A percentile compares a stretch with the other conserved stretches of the same genome.
phyloP scores from a whole-genome alignment of 1,140 invertebrate genomes.

The Microplitis demolitor region DNA sequence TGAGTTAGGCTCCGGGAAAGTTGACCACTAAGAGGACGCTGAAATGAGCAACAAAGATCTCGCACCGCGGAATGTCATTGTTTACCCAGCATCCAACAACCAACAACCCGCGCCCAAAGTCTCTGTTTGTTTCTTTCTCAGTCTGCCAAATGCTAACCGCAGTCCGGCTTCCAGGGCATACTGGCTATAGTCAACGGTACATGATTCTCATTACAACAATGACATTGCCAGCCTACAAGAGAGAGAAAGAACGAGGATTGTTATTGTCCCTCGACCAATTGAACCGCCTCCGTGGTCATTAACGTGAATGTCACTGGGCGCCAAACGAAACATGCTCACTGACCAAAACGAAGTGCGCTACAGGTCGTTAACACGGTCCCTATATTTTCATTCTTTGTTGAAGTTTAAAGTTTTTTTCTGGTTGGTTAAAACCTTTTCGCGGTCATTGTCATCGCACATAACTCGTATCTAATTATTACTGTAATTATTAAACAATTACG shows the following conservation, averaged over 20 bases:
- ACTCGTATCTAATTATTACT: too few species aligned
- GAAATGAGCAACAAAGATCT: conserved; percentile 13
- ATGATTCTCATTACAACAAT: conserved; percentile 14
- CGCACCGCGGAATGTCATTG: conserved; percentile 26
- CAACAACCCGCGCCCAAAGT: background rate
- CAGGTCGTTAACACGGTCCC: too few species aligned
- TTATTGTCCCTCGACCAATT: conserved; percentile 14
- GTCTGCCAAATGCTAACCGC: conserved; percentile 19
- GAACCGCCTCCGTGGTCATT: background rate
- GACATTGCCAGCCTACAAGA: too few species aligned
- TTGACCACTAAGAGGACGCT: background rate
- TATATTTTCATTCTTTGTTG: too few species aligned
- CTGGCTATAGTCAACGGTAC: background rate
- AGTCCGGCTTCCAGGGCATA: background rate
- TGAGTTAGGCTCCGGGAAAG: background rate
- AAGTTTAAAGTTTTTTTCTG: too few species aligned
- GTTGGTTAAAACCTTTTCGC: too few species aligned
- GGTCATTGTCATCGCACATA: too few species aligned
- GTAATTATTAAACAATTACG: too few species aligned
- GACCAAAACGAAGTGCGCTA: conserved; percentile 2
- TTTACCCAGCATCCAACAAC: background rate
- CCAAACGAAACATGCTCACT: background rate
- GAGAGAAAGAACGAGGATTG: background rate
- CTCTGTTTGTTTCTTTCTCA: too few species aligned
- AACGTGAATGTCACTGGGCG: background rate